Percentiles rank a stretch among this genome's conserved stretches.
Conservation (phyloP, 2,888 invertebrate species). For the Salpingus planirostris region DNA sequence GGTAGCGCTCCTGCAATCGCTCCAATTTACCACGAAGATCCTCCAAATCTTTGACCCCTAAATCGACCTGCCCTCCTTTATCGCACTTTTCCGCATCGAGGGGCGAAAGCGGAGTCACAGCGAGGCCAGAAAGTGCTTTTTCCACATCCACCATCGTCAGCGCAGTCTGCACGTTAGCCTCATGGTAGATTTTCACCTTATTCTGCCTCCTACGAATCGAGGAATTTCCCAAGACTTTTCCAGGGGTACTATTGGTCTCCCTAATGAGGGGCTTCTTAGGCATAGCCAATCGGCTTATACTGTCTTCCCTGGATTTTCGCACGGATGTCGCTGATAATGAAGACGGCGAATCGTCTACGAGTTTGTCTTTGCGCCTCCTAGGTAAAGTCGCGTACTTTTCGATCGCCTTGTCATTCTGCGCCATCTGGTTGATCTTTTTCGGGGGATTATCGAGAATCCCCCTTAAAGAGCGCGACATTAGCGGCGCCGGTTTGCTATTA, state of each 20-base stretch:
- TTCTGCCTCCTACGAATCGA: constrained; percentile 38
- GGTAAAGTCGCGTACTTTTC: constrained; percentile 75
- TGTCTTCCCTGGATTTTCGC: too few relatives aligned
- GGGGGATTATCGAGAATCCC: constrained; percentile 30
- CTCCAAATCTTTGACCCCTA: too few relatives aligned
- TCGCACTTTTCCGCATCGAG: constrained; percentile 32
- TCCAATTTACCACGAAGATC: too few relatives aligned
- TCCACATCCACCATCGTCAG: constrained; percentile 64
- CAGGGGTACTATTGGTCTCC: not conserved
- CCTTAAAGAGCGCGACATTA: constrained; percentile 36
- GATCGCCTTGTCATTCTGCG: constrained; percentile 44
- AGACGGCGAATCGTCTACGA: too few relatives aligned
- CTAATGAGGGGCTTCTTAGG: too few relatives aligned
- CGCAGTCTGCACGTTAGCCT: constrained; percentile 68
- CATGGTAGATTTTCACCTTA: constrained; percentile 72
- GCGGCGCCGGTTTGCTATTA: constrained; percentile 37
- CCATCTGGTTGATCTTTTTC: constrained; percentile 27
- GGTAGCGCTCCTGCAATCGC: constrained; percentile 53
- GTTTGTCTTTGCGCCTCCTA: constrained; percentile 57
- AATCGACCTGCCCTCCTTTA: constrained; percentile 43
- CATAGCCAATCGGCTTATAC: too few relatives aligned
- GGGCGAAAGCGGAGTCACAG: constrained; percentile 30
- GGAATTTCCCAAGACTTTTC: constrained; percentile 5
- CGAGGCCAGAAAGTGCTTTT: constrained; percentile 57
- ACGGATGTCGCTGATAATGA: too few relatives aligned